Percentiles rank a stretch among this genome's conserved stretches.
Evolutionary conservation across 2,797 vertebrate genomes (phyloP).

Genomic region (Enteromius fasciolatus): DNA sequence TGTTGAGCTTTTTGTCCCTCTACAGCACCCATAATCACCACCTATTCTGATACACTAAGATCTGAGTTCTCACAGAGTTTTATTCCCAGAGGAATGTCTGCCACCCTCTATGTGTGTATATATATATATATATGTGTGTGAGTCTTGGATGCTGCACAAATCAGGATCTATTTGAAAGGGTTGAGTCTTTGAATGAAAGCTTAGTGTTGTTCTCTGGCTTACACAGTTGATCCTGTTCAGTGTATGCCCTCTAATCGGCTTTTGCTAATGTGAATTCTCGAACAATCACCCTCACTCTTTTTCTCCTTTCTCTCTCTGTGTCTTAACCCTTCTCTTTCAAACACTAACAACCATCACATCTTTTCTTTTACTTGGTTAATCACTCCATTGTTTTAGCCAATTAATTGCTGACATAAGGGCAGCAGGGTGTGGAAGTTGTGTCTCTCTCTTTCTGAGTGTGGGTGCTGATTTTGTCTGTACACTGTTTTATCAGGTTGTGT

Average conservation of each 20-base stretch:
- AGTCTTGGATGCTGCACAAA: conserved; percentile 70
- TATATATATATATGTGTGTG: background rate
- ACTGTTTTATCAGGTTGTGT: conserved; percentile 12
- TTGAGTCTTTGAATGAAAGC: conserved; percentile 80
- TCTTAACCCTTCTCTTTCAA: conserved; percentile 77
- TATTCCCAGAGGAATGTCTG: conserved; percentile 25
- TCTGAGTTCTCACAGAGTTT: conserved; percentile 35
- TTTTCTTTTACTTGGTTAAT: conserved; percentile 50
- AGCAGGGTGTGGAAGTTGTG: conserved; percentile 6
- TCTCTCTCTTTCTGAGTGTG: conserved; percentile 9
- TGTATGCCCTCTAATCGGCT: conserved; percentile 87
- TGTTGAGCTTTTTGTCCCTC: conserved; percentile 15
- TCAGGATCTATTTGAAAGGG: conserved; percentile 79
- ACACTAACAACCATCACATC: conserved; percentile 50
- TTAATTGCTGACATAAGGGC: conserved; percentile 50
- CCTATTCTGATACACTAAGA: conserved; percentile 15
- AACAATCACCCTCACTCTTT: conserved; percentile 83
- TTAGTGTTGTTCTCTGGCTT: conserved; percentile 81
- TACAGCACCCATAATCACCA: conserved; percentile 36
- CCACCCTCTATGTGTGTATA: background rate
- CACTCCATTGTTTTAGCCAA: conserved; percentile 49
- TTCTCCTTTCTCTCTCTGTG: conserved; percentile 68
- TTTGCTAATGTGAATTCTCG: conserved; percentile 86
- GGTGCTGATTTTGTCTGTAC: conserved; percentile 12
- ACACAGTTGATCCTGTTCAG: conserved; percentile 83